These are phyloP conservation scores for Polyergus mexicanus DNA, from an alignment of 1,140 invertebrate species.

Conservation along the genomic window DNA sequence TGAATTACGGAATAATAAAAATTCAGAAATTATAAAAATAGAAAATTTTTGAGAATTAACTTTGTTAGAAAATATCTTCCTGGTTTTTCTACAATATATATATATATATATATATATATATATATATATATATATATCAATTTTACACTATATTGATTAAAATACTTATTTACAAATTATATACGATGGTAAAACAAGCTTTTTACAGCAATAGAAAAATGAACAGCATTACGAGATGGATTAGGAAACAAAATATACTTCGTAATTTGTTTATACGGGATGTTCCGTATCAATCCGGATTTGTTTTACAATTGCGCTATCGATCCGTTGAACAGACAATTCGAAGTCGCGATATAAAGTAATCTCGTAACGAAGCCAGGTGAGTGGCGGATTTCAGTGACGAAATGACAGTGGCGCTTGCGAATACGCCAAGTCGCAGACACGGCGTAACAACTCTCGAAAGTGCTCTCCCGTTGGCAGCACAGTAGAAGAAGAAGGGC, in stretches of 20 bases:
- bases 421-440: slow-evolving; percentile 39
- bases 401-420: slow-evolving; percentile 39
- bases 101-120: too few relatives aligned
- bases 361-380: slow-evolving; percentile 45
- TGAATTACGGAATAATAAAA: background rate
- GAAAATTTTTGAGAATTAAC: background rate
- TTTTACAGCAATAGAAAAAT: background rate
- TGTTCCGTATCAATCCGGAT: background rate
- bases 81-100: background rate
- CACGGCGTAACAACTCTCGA: slow-evolving; percentile 48
- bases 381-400: slow-evolving; percentile 35
- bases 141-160: too few relatives aligned
- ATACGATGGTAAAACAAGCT: background rate
- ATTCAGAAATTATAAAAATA: background rate
- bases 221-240: background rate
- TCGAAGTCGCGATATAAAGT: slow-evolving; percentile 41
- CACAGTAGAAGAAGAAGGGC: slow-evolving; percentile 38
- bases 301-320: slow-evolving; percentile 27
- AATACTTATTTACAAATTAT: background rate
- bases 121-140: too few relatives aligned
- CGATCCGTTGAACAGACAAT: slow-evolving; percentile 32
- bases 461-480: slow-evolving; percentile 38
- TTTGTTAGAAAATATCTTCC: background rate
- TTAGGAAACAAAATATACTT: background rate
- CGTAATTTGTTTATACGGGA: background rate